Conservation (phyloP, 2,113 vertebrate species). For the Rhadina sibilatrix region DNA sequence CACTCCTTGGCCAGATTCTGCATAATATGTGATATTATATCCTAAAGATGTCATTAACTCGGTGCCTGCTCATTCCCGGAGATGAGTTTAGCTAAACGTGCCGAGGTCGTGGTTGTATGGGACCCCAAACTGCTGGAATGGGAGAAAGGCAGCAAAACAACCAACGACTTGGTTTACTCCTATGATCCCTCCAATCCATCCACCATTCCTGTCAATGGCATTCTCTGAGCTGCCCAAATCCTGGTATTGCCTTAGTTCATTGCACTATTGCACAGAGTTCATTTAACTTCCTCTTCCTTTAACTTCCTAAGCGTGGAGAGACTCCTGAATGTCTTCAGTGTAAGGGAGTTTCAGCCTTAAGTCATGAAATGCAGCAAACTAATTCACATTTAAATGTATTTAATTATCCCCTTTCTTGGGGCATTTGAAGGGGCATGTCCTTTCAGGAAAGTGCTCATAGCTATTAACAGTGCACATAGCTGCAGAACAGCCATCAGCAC, state of each 20-base stretch:
- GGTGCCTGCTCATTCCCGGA: rapidly evolving
- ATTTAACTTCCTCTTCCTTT: neutral
- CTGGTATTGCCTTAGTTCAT: neutral
- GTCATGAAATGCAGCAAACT: neutral
- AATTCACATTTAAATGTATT: neutral
- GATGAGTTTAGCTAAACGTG: neutral
- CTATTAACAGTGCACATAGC: neutral
- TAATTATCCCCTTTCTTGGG: neutral
- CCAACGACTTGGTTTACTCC: neutral
- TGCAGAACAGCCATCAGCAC: neutral
- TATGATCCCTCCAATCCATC: neutral
- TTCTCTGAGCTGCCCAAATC: neutral
- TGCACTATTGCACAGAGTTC: neutral
- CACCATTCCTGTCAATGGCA: neutral
- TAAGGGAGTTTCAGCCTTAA: neutral
- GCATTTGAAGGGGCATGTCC: neutral
- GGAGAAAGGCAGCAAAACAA: neutral
- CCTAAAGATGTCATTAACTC: no score
- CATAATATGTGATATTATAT: rapidly evolving
- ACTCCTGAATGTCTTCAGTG: neutral
- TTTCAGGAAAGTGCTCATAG: neutral
- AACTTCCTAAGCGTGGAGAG: neutral
- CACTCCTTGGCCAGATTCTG: neutral
- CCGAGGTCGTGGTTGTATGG: neutral
- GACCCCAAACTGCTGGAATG: neutral